Base-by-base conservation (phyloP, 2,888 invertebrate species). In the Spicauda simplicius region DNA sequence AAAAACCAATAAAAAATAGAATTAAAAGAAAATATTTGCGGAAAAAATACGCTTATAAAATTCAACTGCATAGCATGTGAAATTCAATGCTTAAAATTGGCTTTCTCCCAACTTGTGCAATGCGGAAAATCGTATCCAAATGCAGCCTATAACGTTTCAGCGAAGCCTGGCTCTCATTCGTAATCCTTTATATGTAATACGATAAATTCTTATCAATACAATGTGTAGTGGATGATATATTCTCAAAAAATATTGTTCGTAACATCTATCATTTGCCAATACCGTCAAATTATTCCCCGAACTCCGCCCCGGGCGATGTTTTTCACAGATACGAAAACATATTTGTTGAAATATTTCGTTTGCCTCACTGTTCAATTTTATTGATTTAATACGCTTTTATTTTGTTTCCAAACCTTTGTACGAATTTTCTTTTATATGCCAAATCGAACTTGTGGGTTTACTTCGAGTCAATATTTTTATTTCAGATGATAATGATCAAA, bases 61-160 rank as follows among this genome's bases (percentile, higher is more conserved):
- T 41, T 41, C 41, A 41, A 41, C 41, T 41, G 41, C 41, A 41
- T 41, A 41, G 60, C 30, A 19, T 59, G 30, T 54, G 59, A 59
- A 59, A 54, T 65, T 59, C 59, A 45, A 59, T 59, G 45, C 59
- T 59, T 59, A 53, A 58, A 57, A 65, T 65, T 65, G 65, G 65
- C 59, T 54, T 65, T 16, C 59, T 54, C 45, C 64, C 58, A 65
- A 65, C 59, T 65, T 54, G 20, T 59, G 54, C 65, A 65, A 65
- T 65, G 59, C 54, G 65, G 59, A 59, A 59, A 65, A 59, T 65
- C 53, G 59, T 53, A 59, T 59, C 45, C 65, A 59, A 65, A 59
- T 65, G 59, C 65, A 52, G 45, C 19, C 57, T 12, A 57, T 58
- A 54, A 41, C 65, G 20, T 53, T 50, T 41, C 58, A 25, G 18